Base-by-base conservation (phyloP, 2,888 invertebrate genomes). In the Rhodophaea formosa region DNA sequence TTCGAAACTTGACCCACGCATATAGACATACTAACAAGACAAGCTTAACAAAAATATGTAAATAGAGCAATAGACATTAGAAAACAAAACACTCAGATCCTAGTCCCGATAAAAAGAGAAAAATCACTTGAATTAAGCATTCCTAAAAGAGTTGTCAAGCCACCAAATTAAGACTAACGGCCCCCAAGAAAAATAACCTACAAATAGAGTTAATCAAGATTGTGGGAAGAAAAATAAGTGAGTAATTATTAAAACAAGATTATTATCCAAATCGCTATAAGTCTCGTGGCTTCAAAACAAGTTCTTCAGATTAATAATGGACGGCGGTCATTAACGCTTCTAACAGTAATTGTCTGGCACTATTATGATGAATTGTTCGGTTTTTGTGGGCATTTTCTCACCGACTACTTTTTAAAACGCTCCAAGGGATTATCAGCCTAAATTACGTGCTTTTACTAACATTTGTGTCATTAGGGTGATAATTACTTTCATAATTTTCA, bases 161-260 rank as follows among this genome's bases (percentile, higher is more conserved):
- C 72, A 84, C 84, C 82, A 82, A 84, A 84, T 86, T 84, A 86
- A 83, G 81, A 72, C 75, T 75, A 77, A 77, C 76, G 74, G 77
- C 69, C 65, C 64, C 72, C 68, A 77, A 82, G 84, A 85, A 83
- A 88, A 84, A 86, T 86, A 84, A 80, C 82, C 73, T 83, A 89
- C 85, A 88, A 89, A 89, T 83, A 85, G 79, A 76, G 71, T 69
- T 77, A 78, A 88, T 89, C 87, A 86, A 88, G 88, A 88, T 89
- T 84, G 84, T 84, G 80, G 75, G 80, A 85, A 84, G 82, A 84
- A 76, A 80, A 85, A 88, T 85, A 84, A 84, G 75, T 80, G 75
- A 79, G 87, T 89, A 86, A 91, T 88, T 89, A 90, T 88, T 83
- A 85, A 82, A 86, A 88, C 85, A 85, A 89, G 90, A 90, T 90